phyloP scores from a whole-genome alignment of 92 coral and sea anemone species.

The Ricordea florida region DNA sequence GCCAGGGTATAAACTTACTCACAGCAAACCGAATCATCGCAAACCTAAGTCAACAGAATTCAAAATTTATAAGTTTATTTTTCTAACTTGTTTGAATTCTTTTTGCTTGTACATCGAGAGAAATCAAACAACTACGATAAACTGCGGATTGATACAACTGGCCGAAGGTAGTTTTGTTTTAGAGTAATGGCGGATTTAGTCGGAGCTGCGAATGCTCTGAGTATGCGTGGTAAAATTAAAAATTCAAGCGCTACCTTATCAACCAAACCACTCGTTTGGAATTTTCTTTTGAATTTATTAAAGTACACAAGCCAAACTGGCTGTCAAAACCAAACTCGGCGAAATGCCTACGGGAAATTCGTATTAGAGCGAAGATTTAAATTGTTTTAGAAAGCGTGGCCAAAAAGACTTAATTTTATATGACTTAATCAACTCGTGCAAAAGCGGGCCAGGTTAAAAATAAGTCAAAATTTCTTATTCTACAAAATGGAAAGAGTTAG shows the following conservation, averaged over 20 bases:
- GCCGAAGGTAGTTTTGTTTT: too few species aligned
- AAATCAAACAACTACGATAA: constrained; percentile 75
- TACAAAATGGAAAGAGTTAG: not conserved
- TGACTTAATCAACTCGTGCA: too few species aligned
- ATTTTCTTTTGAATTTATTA: constrained; percentile 68
- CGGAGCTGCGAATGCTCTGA: not conserved
- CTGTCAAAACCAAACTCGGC: constrained; percentile 46
- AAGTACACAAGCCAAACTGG: constrained; percentile 70
- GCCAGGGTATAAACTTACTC: constrained; percentile 8
- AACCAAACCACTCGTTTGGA: constrained; percentile 79
- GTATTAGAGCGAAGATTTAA: not conserved
- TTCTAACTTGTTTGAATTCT: constrained; percentile 89
- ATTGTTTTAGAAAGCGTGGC: constrained; percentile 7
- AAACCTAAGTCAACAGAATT: constrained; percentile 76
- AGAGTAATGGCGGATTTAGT: not conserved
- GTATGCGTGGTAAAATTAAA: constrained; percentile 9
- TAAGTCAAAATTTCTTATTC: not conserved
- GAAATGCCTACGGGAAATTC: constrained; percentile 41
- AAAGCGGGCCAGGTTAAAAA: too few species aligned
- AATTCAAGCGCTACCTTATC: constrained; percentile 70
- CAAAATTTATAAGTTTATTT: constrained; percentile 91
- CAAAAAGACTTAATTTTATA: too few species aligned
- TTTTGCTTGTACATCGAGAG: constrained; percentile 70
- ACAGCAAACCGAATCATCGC: constrained; percentile 35
- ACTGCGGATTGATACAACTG: constrained; percentile 9